phyloP scores from a whole-genome alignment of 2,888 invertebrate genomes.

The Eustalomyia histrio region DNA sequence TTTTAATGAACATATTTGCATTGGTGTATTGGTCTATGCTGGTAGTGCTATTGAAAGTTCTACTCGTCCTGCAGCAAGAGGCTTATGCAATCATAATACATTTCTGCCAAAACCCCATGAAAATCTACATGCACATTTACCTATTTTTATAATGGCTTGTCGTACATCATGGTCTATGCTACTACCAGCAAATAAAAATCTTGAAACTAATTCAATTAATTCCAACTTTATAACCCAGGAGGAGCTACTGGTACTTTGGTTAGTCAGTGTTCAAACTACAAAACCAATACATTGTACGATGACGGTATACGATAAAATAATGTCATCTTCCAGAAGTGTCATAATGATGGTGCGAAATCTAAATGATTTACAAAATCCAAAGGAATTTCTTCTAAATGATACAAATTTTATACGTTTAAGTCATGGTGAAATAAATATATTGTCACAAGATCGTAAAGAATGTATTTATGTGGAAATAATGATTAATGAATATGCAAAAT shows the following conservation, averaged over 20 bases:
- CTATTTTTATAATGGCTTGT: slow-evolving; percentile 72
- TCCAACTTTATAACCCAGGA: too few species aligned
- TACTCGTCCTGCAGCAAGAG: too few species aligned
- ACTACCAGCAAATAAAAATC: slow-evolving; percentile 63
- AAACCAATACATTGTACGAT: slow-evolving; percentile 70
- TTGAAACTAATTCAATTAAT: slow-evolving; percentile 56
- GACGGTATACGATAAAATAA: slow-evolving; percentile 70
- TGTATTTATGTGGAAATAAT: slow-evolving; percentile 71
- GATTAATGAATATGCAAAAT: slow-evolving; percentile 70
- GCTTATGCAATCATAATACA: too few species aligned
- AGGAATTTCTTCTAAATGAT: slow-evolving; percentile 69
- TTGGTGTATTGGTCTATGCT: too few species aligned
- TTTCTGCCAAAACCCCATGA: slow-evolving; percentile 70
- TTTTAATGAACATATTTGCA: too few species aligned
- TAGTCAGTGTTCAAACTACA: too few species aligned
- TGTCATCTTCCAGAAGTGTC: slow-evolving; percentile 70
- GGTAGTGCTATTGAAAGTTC: too few species aligned
- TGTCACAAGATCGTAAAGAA: slow-evolving; percentile 67
- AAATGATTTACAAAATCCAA: slow-evolving; percentile 69
- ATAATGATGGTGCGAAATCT: slow-evolving; percentile 70
- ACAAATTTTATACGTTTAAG: slow-evolving; percentile 70
- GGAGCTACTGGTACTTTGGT: slow-evolving; percentile 70
- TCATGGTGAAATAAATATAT: slow-evolving; percentile 70
- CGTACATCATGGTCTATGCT: slow-evolving; percentile 69
- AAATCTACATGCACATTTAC: slow-evolving; percentile 70